A percentile compares a stretch with the other conserved stretches of the same genome.
Conservation (phyloP, 2,113 vertebrate species). For the Eulacestoma nigropectus region DNA sequence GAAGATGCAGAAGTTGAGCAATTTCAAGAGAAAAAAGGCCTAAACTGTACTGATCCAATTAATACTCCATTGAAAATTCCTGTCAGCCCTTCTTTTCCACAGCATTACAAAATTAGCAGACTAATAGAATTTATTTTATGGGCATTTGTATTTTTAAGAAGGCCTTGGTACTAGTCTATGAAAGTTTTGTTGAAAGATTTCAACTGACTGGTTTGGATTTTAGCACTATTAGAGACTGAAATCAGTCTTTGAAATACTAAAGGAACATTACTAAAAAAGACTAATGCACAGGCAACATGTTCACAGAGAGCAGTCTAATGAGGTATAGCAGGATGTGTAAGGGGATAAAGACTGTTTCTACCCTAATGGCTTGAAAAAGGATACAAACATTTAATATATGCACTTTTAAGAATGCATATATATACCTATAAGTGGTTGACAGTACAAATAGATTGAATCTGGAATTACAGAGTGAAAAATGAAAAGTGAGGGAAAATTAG, state of each 20-base stretch:
- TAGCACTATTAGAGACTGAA: neutral
- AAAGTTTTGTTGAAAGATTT: neutral
- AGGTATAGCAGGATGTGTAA: neutral
- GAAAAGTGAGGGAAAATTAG: neutral
- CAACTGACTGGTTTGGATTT: neutral
- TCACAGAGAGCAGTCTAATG: neutral
- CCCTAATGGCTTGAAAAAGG: neutral
- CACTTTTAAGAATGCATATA: neutral
- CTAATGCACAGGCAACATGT: neutral
- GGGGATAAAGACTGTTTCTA: neutral
- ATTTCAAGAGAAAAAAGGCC: neutral
- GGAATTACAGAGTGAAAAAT: neutral
- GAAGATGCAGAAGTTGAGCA: neutral
- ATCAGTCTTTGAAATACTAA: neutral
- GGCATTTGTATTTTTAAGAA: neutral
- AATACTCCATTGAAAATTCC: neutral
- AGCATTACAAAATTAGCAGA: neutral
- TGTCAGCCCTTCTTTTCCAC: neutral
- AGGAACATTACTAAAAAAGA: neutral
- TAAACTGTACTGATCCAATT: neutral
- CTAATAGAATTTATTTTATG: neutral
- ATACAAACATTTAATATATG: neutral
- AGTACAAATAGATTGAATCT: neutral
- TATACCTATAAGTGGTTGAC: neutral
- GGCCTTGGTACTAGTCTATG: neutral